Base-by-base conservation (phyloP, 1,140 invertebrate genomes). In the Bombus vancouverensis region DNA sequence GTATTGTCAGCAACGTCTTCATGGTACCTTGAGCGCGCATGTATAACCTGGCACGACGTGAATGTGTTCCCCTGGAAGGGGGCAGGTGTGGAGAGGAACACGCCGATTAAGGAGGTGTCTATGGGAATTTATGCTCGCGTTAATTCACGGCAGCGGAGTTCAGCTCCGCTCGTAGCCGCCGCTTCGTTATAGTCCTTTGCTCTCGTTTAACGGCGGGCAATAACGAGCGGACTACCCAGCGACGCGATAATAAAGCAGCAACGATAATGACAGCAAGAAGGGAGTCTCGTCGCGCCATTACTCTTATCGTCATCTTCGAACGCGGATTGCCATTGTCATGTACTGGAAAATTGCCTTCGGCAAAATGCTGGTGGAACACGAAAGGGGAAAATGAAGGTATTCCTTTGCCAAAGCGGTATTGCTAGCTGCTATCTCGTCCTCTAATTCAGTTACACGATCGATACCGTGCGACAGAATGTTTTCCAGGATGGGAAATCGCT, bases 91-190 rank as follows among this genome's bases (percentile, higher is more conserved):
- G 68, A 72, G 83, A 90, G 83, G 89, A 90, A 90, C 89, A 81
- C 76, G 83, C 79, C 89, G 89, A 90, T 90, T 90, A 90, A 90
- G 87, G 81, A 90, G 86, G 89, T 90, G 89, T 90, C 89, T 90
- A 90, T 90, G 89, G 88, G 89, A 90, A 90, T 90, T 90, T 90
- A 90, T 90, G 89, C 86, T 75, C 83, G 89, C 87, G 87, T 90
- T 90, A 90, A 90, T 90, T 90, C 87, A 90, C 89, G 78, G 86
- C 80, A 84, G 86, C 86, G 77, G 76, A 57, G 81, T 83, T 77
- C 57, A 44, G 25, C n/a, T 28, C 10, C 10, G 53, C 25, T 47
- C 77, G 53, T 65, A 62, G 53, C 37, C 76, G 53, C 47, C 44
- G 76, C 25, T 83, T 89, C 85, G 86, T 90, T 89, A 84, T 87